Evolutionary conservation across 2,797 vertebrate genomes (phyloP), one percentile per base, ranked within the genome.

Genomic region (Danio kyathit): DNA sequence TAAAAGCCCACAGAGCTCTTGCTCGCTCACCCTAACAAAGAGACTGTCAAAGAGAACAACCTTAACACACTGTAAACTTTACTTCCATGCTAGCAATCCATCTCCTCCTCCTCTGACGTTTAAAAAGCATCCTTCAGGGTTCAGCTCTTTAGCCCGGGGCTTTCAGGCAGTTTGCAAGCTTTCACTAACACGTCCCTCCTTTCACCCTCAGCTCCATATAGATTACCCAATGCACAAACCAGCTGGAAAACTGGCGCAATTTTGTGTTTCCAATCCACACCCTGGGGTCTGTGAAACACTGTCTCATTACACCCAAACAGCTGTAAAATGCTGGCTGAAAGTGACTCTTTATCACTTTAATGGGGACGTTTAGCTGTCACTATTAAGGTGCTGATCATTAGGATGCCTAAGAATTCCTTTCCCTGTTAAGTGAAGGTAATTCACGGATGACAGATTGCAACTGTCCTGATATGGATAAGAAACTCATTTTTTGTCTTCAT

Each of bases 161-260:
- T 83, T 19, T 46, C 19, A 41, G 74, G 85, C 81, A 84, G 69
- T 82, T 88, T 76, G 56, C 48, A 78, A 82, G 71, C 76, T 76
- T 60, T 66, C 48, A 48, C 59, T 77, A 76, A 83, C 83, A 81
- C 76, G 61, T 21, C 46, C 64, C 17, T 14, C 38, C 75, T 80
- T 76, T 77, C 57, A 79, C 79, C 84, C 59, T 5, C 5, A 86
- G 86, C 76, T 80, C 84, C 80, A 83, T 85, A 89, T 83, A 84
- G 10, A 83, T 79, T 83, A 44, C 52, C 40, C 0, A 83, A 83
- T 82, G 81, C 52, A 6, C 76, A 49, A 65, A 81, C 79, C 56
- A 46, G 41, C 74, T 79, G 57, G 16, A 67, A 69, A 10, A 59
- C 66, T 52, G 51, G 44, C 3, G 12, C 19, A 74, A 43, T 71